Evolutionary conservation across 2,797 vertebrate species (phyloP), one percentile per base, ranked within the genome.

Genomic region (Tapera naevia): DNA sequence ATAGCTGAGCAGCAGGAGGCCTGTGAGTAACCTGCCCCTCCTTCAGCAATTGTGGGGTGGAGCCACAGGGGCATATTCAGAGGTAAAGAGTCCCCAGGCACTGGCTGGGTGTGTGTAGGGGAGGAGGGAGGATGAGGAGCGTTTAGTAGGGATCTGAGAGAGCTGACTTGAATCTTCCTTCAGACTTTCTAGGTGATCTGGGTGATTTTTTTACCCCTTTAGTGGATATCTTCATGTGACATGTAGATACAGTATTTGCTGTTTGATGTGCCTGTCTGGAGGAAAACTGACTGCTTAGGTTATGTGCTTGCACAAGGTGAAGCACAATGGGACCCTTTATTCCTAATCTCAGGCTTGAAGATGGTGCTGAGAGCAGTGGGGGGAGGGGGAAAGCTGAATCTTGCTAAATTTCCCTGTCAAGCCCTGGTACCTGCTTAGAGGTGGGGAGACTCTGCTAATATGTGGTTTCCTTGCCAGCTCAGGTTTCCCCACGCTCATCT

Each of bases 1-100:
- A 66, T 37, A 46, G 41, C 35, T 39, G 54, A 70, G 48, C 62
- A 86, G 76, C 33, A 30, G 86, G 24, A 25, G 22, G 45, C 9
- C 39, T 32, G 0, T 7, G n/a, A 3, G 19, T 17, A 46, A 51
- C n/a, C 41, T 56, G 45, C 37, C 7, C 11, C 10, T 65, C 23
- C 41, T n/a, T 22, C 48, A 33, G 48, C 1, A 17, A 39, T 46
- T 4, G 0, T 5, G 17, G 45, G 54, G n/a, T 70, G 76, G 70
- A 71, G 46, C n/a, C 32, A 56, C 0, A 0, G n/a, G 74, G 16
- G 58, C 2, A 3, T 8, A 2, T 37, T 69, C 28, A 4, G 45
- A 37, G 53, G 15, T 21, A 50, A 43, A 43, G 35, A 17, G 18
- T 37, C 57, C 35, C 46, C 15, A 54, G 70, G 51, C 28, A 10